Base-by-base conservation (phyloP, 2,797 vertebrate species). In the Dermochelys coriacea region DNA sequence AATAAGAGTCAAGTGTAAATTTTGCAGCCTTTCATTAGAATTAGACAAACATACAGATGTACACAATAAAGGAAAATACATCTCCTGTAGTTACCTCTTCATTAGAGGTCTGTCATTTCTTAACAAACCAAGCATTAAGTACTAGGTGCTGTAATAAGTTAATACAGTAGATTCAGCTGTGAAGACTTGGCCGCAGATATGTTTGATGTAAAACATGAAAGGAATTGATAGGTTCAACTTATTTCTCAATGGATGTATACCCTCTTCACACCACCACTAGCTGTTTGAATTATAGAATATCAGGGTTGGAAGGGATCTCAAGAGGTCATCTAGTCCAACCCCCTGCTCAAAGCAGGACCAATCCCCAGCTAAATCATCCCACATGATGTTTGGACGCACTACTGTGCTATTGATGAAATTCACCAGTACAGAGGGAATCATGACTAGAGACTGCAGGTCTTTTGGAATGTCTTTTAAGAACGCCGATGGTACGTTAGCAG, bases 381-480 rank as follows among this genome's bases (percentile, higher is more conserved):
- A 41, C 41, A 41, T 41, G 41, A 41, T 41, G 41, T 41, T 1
- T 34, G 41, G 83, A 52, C 57, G 55, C 12, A 37, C 51, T 55
- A 27, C 51, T 80, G 15, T 79, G 78, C 77, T 8, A 10, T 1
- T 16, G 71, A 23, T 23, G 49, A 52, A 83, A 88, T 41, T 8
- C 27, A 55, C 34, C 16, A 64, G 11, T 25, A 45, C 15, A 49
- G n/a, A 84, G 57, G 75, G 89, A 91, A 88, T 81, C 15, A 79
- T 93, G 0, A 1, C 18, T 84, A 55, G 80, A 64, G 25, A 23
- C 2, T 0, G 0, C 6, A 52, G 23, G 41, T 50, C 78, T 61
- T 6, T 0, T 55, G 18, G 50, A 89, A 1, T 89, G 18, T 82
- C 21, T 50, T 0, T 0, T 31, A 12, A 68, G 12, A 84, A 2